Base-by-base conservation (phyloP, 92 coral and sea anemone species). In the Porites rus region DNA sequence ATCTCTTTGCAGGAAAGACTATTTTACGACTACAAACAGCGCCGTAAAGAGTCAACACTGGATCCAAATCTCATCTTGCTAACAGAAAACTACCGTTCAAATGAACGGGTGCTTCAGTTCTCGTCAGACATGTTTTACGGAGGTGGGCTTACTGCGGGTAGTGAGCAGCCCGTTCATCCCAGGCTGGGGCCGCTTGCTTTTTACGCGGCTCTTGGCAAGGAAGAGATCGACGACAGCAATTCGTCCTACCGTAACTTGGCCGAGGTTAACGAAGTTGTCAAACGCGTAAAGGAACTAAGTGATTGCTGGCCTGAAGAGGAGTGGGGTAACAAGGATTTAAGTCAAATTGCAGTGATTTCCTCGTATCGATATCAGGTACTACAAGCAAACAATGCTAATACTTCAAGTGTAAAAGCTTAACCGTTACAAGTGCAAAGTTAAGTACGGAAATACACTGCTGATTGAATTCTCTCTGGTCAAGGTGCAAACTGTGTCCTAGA, bases 81-180 rank as follows among this genome's bases (percentile, higher is more conserved):
- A 17, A 79, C 88, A 16, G 90, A 88, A 79, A 92, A 92, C 92
- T 92, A 92, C 62, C 92, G 94, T 13, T 88, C 86, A 65, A 91
- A 92, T 52, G 78, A 85, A 46, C 73, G 71, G 25, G 59, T 92
- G 65, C 88, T 92, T 31, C 78, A 83, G 59, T 88, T 92, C 76
- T 89, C 94, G 16, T 92, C 94, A 0, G 90, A 92, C 75, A 73
- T 77, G 74, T 92, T 92, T 63, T 92, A 92, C 69, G 92, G 80
- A 2, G 83, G 85, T 11, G 38, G 69, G 60, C 85, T 88, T 38
- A 72, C 83, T 10, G 78, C 87, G 17, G 61, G 92, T 17, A 84
- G 88, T 10, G 2, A 11, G 16, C 92, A 86, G 46, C 81, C 80
- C 12, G 53, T 79, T 56, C 91, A 87, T 56, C 84, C 77, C 18